Evolutionary conservation across 2,797 vertebrate species (phyloP).

Genomic region (Brachyalestes nurse): DNA sequence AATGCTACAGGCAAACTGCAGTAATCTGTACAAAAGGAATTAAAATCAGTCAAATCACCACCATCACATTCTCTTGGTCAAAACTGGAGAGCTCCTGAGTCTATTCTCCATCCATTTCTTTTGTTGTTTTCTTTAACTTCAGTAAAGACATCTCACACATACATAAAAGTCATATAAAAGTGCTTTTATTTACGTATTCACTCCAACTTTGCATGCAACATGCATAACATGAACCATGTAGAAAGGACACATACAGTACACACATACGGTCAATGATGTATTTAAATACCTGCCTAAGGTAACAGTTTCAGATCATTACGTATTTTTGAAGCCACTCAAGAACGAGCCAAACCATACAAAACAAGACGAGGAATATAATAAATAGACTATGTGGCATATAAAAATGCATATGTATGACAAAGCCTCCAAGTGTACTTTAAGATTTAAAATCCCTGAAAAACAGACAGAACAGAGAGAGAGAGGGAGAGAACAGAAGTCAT

Average conservation of each 20-base stretch:
- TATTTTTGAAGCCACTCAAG: neutral
- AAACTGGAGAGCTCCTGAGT: neutral
- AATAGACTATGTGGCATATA: conserved; percentile 47
- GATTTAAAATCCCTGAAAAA: too few relatives aligned
- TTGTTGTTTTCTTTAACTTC: neutral
- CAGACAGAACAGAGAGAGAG: too few relatives aligned
- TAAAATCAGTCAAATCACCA: neutral
- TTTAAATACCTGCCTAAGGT: neutral
- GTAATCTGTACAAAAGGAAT: too few relatives aligned
- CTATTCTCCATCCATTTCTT: too few relatives aligned
- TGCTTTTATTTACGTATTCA: conserved; percentile 26
- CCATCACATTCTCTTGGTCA: neutral
- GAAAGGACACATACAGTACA: conserved; percentile 15
- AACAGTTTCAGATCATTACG: neutral
- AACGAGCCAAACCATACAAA: conserved; percentile 43
- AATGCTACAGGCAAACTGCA: too few relatives aligned
- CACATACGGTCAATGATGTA: neutral
- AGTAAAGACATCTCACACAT: neutral
- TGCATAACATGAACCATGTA: neutral
- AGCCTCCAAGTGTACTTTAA: too few relatives aligned
- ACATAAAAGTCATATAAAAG: conserved; percentile 1
- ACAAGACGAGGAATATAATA: conserved; percentile 43
- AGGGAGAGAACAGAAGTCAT: neutral
- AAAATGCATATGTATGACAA: neutral
- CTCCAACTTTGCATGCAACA: conserved; percentile 10